These are phyloP conservation scores for Microtus richardsoni DNA, from an alignment of 2,113 vertebrate species.

Conservation along the genomic window DNA sequence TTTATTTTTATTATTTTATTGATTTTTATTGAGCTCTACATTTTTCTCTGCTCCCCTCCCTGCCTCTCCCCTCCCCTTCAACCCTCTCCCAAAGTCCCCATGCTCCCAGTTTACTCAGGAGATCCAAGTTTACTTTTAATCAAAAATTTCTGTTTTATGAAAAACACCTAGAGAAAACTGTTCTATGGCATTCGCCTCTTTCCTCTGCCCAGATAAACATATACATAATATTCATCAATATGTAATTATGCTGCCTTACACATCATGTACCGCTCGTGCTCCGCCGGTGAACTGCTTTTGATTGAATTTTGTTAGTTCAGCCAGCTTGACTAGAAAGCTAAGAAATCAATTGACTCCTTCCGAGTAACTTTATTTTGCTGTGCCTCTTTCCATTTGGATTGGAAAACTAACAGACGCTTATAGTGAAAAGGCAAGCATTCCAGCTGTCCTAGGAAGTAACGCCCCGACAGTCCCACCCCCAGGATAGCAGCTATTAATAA, in stretches of 20 bases:
- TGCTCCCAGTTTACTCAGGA: too few relatives aligned
- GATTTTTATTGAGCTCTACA: too few relatives aligned
- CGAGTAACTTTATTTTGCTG: constrained; percentile 61
- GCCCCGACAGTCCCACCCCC: constrained; percentile 38
- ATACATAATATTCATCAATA: neutral
- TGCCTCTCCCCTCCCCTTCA: too few relatives aligned
- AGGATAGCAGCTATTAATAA: constrained; percentile 70
- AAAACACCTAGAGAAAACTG: constrained; percentile 34
- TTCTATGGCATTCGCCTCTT: neutral
- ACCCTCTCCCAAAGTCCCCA: too few relatives aligned
- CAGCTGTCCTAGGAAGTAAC: constrained; percentile 70
- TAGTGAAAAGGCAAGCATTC: constrained; percentile 70
- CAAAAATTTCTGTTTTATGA: constrained; percentile 13
- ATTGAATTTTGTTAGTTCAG: constrained; percentile 51
- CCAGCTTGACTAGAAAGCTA: neutral
- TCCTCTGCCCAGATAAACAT: neutral
- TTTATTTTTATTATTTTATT: neutral
- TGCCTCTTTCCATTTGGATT: constrained; percentile 31
- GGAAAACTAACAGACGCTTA: constrained; percentile 71
- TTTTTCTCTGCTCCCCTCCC: too few relatives aligned
- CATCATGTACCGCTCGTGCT: neutral
- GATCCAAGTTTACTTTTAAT: neutral
- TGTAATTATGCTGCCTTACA: neutral
- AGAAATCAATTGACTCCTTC: constrained; percentile 30
- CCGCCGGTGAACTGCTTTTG: neutral